Evolutionary conservation across 2,797 vertebrate genomes (phyloP), one percentile per base, ranked within the genome.

Genomic region (Arnoldichthys spilopterus): DNA sequence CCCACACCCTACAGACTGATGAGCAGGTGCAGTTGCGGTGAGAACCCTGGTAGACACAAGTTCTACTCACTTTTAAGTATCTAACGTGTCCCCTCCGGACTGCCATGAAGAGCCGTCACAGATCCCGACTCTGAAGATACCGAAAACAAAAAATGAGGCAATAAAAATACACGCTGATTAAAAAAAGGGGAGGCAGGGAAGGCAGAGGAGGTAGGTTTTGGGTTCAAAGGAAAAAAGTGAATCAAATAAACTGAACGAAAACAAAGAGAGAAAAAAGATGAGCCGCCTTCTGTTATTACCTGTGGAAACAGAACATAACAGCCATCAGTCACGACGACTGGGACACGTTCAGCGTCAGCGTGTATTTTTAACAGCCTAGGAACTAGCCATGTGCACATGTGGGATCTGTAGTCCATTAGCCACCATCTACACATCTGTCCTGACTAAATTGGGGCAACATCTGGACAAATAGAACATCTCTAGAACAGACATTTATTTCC

Each of bases 61-160:
- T 49, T 51, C 83, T 91, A 95, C 94, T 95, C 90, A 95, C 94
- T 94, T 94, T 93, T 85, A 93, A 89, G 91, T 94, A 94, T 90
- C 93, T 93, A 90, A 89, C 91, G 91, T 94, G 93, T 92, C 94
- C 94, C 93, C 93, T 91, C 91, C 93, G 93, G 90, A 94, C 90
- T 93, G 94, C 94, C 94, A 95, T 95, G 93, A 92, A 94, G 93
- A 94, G 92, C 92, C 91, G 89, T 91, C 91, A 92, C 93, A 92
- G 93, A 92, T 94, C 91, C 90, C 83, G 82, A 89, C 88, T 93
- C 93, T 94, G 85, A 72, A 79, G 62, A 56, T 81, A 82, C 78
- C 80, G 85, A 80, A 78, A 76, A 83, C 61, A 84, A 87, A n/a
- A n/a, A 86, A 89, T 73, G 80, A 88, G 75, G 85, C 71, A 90